Percentiles rank a stretch among this genome's conserved stretches.
Conservation (phyloP, 2,888 invertebrate species). For the Megaustenia siamemsis region DNA sequence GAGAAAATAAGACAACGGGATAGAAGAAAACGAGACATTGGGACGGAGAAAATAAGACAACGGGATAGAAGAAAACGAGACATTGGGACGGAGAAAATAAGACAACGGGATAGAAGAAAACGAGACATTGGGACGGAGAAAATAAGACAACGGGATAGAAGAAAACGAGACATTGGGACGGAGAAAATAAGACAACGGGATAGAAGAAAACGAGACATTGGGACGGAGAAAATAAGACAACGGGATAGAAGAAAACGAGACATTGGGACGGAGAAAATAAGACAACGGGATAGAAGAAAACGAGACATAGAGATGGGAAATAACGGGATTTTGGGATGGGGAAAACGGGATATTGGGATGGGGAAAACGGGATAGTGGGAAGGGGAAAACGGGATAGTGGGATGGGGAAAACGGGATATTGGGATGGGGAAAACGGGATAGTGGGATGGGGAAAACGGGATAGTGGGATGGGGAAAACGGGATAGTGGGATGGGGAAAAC, state of each 20-base stretch:
- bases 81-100: slow-evolving; percentile 4
- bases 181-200: no score
- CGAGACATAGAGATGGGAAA: neutral
- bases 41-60: neutral
- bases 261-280: neutral
- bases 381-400: neutral
- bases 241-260: neutral
- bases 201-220: slow-evolving; percentile 2
- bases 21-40: neutral
- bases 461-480: no score
- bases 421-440: neutral
- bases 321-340: neutral
- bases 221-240: slow-evolving; percentile 17
- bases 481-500: no score
- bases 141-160: slow-evolving; percentile 5
- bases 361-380: neutral
- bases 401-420: neutral
- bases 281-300: neutral
- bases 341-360: neutral
- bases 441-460: neutral
- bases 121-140: neutral
- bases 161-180: neutral
- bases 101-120: slow-evolving; percentile 13
- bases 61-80: neutral
- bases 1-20: neutral